Evolutionary conservation across 2,113 vertebrate species (phyloP).

Genomic region (Lasiurus cinereus): DNA sequence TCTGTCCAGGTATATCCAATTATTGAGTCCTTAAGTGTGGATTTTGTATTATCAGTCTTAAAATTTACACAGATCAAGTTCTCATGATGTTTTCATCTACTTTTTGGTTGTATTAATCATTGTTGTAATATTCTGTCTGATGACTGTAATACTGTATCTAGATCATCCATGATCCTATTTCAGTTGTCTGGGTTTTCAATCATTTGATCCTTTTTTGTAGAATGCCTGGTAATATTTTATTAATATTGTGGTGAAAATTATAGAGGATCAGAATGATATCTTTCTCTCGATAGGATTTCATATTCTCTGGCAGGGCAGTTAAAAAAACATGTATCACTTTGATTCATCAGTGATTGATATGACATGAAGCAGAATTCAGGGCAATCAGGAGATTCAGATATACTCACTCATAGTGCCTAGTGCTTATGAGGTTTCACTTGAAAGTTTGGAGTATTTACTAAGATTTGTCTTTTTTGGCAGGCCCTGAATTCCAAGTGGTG

Average conservation of each 20-base stretch:
- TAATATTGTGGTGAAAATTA: slow-evolving; percentile 27
- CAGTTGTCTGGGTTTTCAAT: slow-evolving; percentile 62
- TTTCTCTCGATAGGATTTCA: slow-evolving; percentile 27
- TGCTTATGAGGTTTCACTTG: background rate
- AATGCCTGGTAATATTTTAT: slow-evolving; percentile 38
- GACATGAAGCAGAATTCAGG: background rate
- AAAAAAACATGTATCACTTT: slow-evolving; percentile 5
- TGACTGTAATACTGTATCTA: background rate
- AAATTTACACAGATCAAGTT: background rate
- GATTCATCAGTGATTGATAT: background rate
- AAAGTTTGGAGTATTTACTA: slow-evolving; percentile 30
- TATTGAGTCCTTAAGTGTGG: slow-evolving; percentile 16
- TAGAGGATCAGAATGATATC: background rate
- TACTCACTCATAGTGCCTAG: background rate
- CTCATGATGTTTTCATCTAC: background rate
- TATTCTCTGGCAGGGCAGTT: slow-evolving; percentile 17
- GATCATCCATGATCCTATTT: background rate
- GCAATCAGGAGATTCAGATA: background rate
- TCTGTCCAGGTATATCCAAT: background rate
- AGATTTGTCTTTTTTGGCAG: background rate
- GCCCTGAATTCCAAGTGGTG: slow-evolving; percentile 17
- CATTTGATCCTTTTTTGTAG: slow-evolving; percentile 41
- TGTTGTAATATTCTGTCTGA: background rate
- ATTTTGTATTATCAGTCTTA: slow-evolving; percentile 38
- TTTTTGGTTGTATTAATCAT: slow-evolving; percentile 1